Evolutionary conservation across 1,140 invertebrate species (phyloP), one percentile per base, ranked within the genome.

Genomic region (Grapholita molesta): DNA sequence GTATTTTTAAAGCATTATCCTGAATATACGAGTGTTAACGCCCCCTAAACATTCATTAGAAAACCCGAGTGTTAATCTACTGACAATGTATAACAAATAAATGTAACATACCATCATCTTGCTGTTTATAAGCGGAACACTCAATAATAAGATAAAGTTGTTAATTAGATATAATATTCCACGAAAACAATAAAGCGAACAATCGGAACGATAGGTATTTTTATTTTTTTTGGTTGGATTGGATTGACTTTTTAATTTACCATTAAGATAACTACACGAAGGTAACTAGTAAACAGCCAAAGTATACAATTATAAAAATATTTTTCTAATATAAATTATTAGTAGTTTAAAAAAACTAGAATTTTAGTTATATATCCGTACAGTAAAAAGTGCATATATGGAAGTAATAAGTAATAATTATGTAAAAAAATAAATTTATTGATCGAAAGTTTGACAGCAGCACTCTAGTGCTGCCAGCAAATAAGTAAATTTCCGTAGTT

Each of bases 61-160:
- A 52, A n/a, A 48, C 15, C 3, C 12, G 24, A 25, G 24, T 48
- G 8, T 18, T 0, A 55, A 55, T 32, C 11, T 15, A 24, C 42
- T 15, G n/a, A n/a, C 12, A 25, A 52, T 15, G 1, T 5, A 9
- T 48, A 0, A 25, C n/a, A 48, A 53, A 32, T 6, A 53, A 2
- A 18, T 30, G 25, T n/a, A 67, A 30, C 66, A 53, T n/a, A 67
- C 66, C 66, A 67, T 67, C 66, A 67, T 67, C 28, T 67, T 67
- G 42, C 25, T n/a, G 5, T n/a, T 28, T 12, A 25, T 28, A 12
- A 55, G 21, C 1, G 3, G 24, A 25, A n/a, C 53, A 25, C 23
- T 28, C 4, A 55, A 25, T 55, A 55, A 21, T 55, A 7, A n/a
- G 42, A 21, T 48, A 9, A 21, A 48, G 2, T 15, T 48, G 42